Percentiles rank a stretch among this genome's conserved stretches.
These are phyloP conservation scores for Lophius piscatorius DNA, from an alignment of 2,113 vertebrate genomes.

Conservation along the genomic window DNA sequence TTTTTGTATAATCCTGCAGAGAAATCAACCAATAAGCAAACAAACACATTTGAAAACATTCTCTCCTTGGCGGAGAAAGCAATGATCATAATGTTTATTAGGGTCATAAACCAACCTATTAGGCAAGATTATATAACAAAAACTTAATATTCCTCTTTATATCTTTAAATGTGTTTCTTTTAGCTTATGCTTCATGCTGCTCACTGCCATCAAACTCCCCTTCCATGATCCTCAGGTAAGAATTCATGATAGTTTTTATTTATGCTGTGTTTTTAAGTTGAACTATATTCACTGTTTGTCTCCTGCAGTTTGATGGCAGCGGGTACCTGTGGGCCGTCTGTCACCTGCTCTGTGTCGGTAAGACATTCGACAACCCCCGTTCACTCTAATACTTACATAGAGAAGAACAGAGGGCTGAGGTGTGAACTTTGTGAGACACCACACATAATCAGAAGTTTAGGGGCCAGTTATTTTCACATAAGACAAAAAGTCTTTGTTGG, in stretches of 20 bases:
- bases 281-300: not conserved
- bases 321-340: conserved; percentile 90
- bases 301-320: conserved; percentile 84
- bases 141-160: not conserved
- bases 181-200: conserved; percentile 84
- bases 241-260: not conserved
- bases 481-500: too few relatives aligned
- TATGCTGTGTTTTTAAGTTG: not conserved
- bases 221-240: conserved; percentile 87
- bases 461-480: too few relatives aligned
- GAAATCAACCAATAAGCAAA: too few relatives aligned
- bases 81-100: not conserved
- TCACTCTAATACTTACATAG: not conserved
- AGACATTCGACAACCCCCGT: too few relatives aligned
- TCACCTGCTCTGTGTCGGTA: conserved; percentile 89
- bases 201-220: conserved; percentile 85
- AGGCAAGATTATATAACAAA: not conserved
- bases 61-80: too few relatives aligned
- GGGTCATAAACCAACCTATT: not conserved
- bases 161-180: not conserved
- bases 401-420: not conserved
- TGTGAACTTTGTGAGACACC: conserved; percentile 11
- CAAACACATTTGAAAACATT: too few relatives aligned
- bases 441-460: not conserved
- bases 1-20: too few relatives aligned